Evolutionary conservation across 2,113 vertebrate species (phyloP).

Genomic region (Channa argus): DNA sequence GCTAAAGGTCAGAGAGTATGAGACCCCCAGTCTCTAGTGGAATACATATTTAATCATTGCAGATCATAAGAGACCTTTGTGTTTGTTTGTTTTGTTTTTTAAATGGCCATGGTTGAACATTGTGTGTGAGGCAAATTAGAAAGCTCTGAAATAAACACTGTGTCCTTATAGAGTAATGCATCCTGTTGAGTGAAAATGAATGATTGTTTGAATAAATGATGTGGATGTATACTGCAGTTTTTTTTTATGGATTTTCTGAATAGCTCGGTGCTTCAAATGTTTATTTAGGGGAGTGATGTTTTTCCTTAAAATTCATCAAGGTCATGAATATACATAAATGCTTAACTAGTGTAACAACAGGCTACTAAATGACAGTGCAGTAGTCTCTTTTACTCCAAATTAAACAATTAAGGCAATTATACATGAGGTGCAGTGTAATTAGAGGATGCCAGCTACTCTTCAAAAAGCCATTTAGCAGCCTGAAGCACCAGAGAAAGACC

Average conservation of each 20-base stretch:
- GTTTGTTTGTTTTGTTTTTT: constrained; percentile 9
- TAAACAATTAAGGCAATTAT: constrained; percentile 80
- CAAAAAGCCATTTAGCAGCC: constrained; percentile 73
- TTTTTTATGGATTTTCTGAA: constrained; percentile 44
- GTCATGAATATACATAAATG: constrained; percentile 67
- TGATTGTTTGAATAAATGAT: constrained; percentile 50
- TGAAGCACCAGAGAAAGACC: constrained; percentile 59
- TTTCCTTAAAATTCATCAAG: constrained; percentile 55
- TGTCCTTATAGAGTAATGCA: constrained; percentile 3
- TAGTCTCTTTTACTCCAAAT: constrained; percentile 74
- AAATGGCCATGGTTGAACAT: constrained; percentile 38
- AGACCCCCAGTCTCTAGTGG: constrained; percentile 58
- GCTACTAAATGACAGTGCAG: constrained; percentile 63
- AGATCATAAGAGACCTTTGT: constrained; percentile 33
- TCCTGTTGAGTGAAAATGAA: constrained; percentile 30
- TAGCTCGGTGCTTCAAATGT: constrained; percentile 51
- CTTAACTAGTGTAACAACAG: constrained; percentile 52
- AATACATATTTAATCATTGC: constrained; percentile 76
- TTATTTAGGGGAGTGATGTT: constrained; percentile 55
- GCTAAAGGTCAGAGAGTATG: constrained; percentile 71
- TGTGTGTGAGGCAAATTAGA: constrained; percentile 26
- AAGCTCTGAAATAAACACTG: constrained; percentile 4
- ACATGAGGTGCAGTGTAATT: constrained; percentile 71
- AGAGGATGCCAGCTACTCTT: constrained; percentile 71
- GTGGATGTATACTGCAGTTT: not conserved